Conservation (phyloP, 2,888 invertebrate species). For the Cecidostiba fungosa region DNA sequence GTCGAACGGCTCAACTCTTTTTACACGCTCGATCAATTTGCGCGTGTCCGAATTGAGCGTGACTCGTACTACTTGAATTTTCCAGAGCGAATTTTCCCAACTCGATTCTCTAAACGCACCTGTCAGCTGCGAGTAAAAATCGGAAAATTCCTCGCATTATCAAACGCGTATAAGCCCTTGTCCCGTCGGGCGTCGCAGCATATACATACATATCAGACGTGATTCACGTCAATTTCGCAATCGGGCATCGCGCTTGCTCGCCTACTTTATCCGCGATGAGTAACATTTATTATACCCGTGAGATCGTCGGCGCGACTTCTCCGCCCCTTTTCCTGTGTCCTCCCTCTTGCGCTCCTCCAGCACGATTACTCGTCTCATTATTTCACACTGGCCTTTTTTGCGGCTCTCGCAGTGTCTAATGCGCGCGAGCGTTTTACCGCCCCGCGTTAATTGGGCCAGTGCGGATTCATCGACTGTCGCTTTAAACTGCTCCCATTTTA, state of each 20-base stretch:
- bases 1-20: no score
- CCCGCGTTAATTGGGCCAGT: no score
- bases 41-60: not conserved
- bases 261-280: conserved; percentile 67
- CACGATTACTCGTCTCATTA: conserved; percentile 44
- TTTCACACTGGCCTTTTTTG: conserved; percentile 22
- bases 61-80: not conserved
- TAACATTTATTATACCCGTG: conserved; percentile 70
- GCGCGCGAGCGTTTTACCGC: no score
- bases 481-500: no score
- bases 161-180: no score
- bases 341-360: not conserved
- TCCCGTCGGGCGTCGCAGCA: not conserved
- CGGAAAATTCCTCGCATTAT: no score
- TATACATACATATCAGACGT: no score
- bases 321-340: conserved; percentile 48
- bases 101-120: not conserved
- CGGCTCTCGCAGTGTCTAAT: not conserved
- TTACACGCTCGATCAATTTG: no score
- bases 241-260: conserved; percentile 55
- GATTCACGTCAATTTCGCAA: conserved; percentile 68
- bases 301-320: conserved; percentile 65
- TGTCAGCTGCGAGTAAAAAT: conserved; percentile 3
- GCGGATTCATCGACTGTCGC: no score
- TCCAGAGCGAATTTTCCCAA: not conserved